Conservation (phyloP, 2,888 invertebrate species). For the Amblyjoppa fuscipennis region DNA sequence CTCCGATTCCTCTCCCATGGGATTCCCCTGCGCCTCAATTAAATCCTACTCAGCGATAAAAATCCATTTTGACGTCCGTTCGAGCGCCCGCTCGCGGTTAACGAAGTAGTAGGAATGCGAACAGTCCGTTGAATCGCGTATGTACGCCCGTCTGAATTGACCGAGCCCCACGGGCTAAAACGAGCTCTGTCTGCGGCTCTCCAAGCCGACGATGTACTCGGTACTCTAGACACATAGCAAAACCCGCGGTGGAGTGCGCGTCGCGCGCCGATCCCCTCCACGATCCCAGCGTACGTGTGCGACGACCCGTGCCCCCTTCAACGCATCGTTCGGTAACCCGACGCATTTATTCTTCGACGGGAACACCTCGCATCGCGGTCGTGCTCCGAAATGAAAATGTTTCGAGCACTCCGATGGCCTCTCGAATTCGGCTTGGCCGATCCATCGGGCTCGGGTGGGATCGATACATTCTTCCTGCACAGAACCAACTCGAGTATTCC, state of each 20-base stretch:
- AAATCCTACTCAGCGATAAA: slow-evolving; percentile 54
- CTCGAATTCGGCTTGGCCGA: background rate
- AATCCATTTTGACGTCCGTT: slow-evolving; percentile 53
- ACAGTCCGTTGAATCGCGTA: slow-evolving; percentile 34
- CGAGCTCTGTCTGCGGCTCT: slow-evolving; percentile 23
- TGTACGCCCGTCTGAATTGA: slow-evolving; percentile 39
- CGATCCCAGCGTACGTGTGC: slow-evolving; percentile 65
- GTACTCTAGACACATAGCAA: slow-evolving; percentile 51
- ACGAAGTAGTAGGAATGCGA: slow-evolving; percentile 73
- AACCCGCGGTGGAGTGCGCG: slow-evolving; percentile 71
- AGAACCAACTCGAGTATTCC: background rate
- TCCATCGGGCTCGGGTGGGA: background rate
- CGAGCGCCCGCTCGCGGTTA: slow-evolving; percentile 60
- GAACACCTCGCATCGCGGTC: background rate
- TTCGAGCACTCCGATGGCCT: background rate
- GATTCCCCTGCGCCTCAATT: slow-evolving; percentile 57
- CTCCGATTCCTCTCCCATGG: slow-evolving; percentile 15
- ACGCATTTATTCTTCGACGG: slow-evolving; percentile 58
- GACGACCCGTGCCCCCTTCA: slow-evolving; percentile 69
- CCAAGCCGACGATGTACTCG: slow-evolving; percentile 14
- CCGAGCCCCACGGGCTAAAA: slow-evolving; percentile 27
- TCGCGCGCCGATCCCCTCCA: slow-evolving; percentile 77
- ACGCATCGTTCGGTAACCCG: slow-evolving; percentile 50
- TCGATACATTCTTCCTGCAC: slow-evolving; percentile 13
- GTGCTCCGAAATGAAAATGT: slow-evolving; percentile 14